A percentile compares a stretch with the other conserved stretches of the same genome.
These are phyloP conservation scores for Pocota personata DNA, from an alignment of 2,888 invertebrate species.

Conservation along the genomic window DNA sequence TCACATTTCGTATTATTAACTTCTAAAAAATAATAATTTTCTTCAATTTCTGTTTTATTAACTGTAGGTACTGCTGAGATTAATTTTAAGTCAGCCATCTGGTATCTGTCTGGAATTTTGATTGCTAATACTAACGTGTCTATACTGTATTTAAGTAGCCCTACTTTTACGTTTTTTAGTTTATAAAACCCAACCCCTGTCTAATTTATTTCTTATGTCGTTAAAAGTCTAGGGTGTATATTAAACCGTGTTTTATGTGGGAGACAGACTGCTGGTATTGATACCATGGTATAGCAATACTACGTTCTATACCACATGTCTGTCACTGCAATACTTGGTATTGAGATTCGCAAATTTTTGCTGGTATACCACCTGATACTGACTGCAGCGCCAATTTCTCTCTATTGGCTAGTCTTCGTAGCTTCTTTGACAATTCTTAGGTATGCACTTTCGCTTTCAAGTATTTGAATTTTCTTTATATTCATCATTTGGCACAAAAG, in stretches of 20 bases:
- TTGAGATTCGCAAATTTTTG: no score
- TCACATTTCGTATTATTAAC: not conserved
- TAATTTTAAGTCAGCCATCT: not conserved
- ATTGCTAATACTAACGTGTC: conserved; percentile 1
- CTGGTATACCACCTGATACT: no score
- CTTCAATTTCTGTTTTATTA: not conserved
- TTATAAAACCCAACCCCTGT: not conserved
- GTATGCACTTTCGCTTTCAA: no score
- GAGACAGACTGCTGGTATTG: no score
- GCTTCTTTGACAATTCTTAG: no score
- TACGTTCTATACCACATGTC: no score
- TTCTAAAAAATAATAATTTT: not conserved
- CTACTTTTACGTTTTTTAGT: not conserved
- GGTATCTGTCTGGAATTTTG: not conserved
- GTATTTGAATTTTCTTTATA: no score
- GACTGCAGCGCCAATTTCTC: no score
- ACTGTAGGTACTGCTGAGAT: not conserved
- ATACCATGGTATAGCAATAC: no score
- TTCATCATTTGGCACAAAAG: no score
- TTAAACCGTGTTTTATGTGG: conserved; percentile 12
- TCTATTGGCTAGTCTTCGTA: no score
- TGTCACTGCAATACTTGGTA: no score
- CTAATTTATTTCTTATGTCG: conserved; percentile 5
- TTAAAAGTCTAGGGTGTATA: conserved; percentile 4
- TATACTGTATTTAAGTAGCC: not conserved